Base-by-base conservation (phyloP, 2,797 vertebrate species). In the Mormyrops boulengeri region DNA sequence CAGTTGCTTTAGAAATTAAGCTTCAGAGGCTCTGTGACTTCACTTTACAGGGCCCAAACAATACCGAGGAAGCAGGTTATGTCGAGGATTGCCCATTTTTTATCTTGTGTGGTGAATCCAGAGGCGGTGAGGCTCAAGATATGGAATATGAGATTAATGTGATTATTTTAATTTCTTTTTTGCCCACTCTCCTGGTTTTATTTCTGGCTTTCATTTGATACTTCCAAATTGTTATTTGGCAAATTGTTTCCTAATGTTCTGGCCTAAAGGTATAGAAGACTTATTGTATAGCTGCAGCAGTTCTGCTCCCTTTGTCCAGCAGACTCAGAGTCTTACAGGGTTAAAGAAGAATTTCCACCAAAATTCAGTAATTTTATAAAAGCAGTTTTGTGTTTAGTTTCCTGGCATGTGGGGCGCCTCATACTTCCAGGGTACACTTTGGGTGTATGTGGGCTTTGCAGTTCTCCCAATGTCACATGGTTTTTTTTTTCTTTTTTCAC, bases 191-290 rank as follows among this genome's bases (percentile, higher is more conserved):
- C 66, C 66, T 73, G 66, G 30, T 38, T 73, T 73, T 38, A 38
- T 85, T 85, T 26, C 19, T 12, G n/a, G 41, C 47, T 85, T 85
- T 85, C 47, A 85, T 85, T 44, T 85, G 44, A 85, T 52, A 30
- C 44, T 85, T 52, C 9, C 30, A 17, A 38, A 73, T 73, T 73
- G 30, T 38, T 38, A 38, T 73, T 73, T 85, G 44, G 44, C 82
- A 85, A 26, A 85, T 49, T 52, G 82, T 85, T 50, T 85, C n/a
- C 41, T 85, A 85, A 85, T 85, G 49, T 26, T 52, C 82, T 49
- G 49, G 82, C n/a, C 82, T 47, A 30, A 47, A 50, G 66, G 66
- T 38, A 1, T 38, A 30, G 4, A 17, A 38, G 66, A 38, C 12
- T 73, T 38, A 73, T 73, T 73, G 30, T 38, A 73, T 73, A 17